Base-by-base conservation (phyloP, 2,888 invertebrate species). In the Bhutanitis thaidina region DNA sequence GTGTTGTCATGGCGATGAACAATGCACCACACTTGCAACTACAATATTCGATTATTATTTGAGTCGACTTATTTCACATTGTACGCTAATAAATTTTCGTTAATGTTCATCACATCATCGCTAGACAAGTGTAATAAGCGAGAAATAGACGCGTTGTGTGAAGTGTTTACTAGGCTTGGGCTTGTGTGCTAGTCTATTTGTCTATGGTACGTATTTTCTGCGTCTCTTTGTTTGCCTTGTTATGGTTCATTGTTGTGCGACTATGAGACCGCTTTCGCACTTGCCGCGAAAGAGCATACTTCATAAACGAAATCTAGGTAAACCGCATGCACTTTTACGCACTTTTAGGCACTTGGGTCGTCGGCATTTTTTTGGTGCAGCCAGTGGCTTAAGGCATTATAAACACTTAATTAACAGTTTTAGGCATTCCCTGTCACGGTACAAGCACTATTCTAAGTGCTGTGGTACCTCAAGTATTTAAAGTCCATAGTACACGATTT, bases 1-100 rank as follows among this genome's bases (percentile, higher is more conserved):
- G 75, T 77, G 83, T 85, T 75, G 74, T 68, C 74, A 87, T 85
- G 64, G 71, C 72, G 58, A 86, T 79, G 64, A 67, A 61, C 62
- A 71, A 65, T 80, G 77, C 79, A 83, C 70, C 65, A 68, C 54
- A 54, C 53, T 53, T 56, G 53, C 57, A 54, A 54, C 53, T 48
- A 20, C 32, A 29, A 30, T 20, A 37, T 46, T 20, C 30, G 20
- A 35, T 32, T 41, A 35, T 13, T 34, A 40, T 38, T 47, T 27
- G 5, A 48, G 64, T 65, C 60, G 59, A 64, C 60, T 64, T 67
- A 69, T 67, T 69, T 30, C n/a, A 13, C 16, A 43, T 10, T 14
- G n/a, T n/a, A n/a, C 63, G 58, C 54, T 62, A 65, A 65, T 64
- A 61, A 64, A 67, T 61, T 67, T 56, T n/a, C 57, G 55, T 60